Evolutionary conservation across 2,113 vertebrate genomes (phyloP), one percentile per base, ranked within the genome.

Genomic region (Calidris pygmaea): DNA sequence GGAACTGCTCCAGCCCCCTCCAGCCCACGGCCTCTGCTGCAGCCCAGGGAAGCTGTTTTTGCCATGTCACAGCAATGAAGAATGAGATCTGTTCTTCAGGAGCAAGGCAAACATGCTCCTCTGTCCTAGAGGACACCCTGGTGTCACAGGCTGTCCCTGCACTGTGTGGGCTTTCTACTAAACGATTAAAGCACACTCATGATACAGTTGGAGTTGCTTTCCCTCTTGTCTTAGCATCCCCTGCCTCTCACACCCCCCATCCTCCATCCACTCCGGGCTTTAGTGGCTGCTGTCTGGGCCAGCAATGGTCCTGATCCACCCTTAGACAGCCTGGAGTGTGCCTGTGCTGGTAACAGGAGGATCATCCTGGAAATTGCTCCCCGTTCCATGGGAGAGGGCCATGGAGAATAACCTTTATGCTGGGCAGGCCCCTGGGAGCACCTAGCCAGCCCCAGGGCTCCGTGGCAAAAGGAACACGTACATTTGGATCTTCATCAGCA

Each of bases 401-500:
- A 39, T 1, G 9, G n/a, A 52, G 30, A 72, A 58, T 34, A 88
- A 66, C 21, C n/a, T 48, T 85, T 52, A 52, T 4, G 5, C 50
- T 80, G 41, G 41, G 32, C 55, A 87, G 59, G 34, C 18, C 45
- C 45, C 59, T 2, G 1, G 39, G 55, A 87, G 19, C 48, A 91
- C 45, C 60, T 14, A 74, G 29, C 52, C 41, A 84, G 53, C 35
- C 71, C 32, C 24, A 74, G 15, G 41, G 22, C 70, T 41, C 7
- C 0, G 0, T 27, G 30, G 62, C 56, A 56, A 76, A 70, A 55
- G 39, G 21, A 90, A 76, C 45, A 94, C 98, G 32, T 97, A 99
- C 99, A 98, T 98, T 94, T 99, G 99, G 72, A 99, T 98, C 97
- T 98, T 99, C 98, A 99, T 98, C 62, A 99, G 97, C 55, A 99